Base-by-base conservation (phyloP, 1,140 invertebrate genomes). In the Stegodyphus mimosarum region DNA sequence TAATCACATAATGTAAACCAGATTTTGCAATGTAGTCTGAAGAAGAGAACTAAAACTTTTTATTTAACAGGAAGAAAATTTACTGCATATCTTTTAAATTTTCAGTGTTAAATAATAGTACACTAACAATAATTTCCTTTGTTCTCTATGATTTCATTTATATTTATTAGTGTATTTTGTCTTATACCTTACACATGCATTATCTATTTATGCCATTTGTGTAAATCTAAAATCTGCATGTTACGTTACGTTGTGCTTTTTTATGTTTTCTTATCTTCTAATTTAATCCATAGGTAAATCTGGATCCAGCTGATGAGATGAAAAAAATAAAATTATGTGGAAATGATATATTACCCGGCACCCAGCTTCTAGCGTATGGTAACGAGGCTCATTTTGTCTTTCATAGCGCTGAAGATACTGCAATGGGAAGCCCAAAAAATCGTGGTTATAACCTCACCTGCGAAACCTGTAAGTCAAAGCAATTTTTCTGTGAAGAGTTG, bases 331-430 rank as follows among this genome's bases (percentile, higher is more conserved):
- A 80, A 11, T 49, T 88, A 7, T 87, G 87, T 52, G 81, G 67
- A 0, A 64, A 74, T 18, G 77, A 88, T 67, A 6, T 87, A 9
- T 33, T 81, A 17, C 18, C 55, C 48, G 87, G 86, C 4, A 83
- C 83, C 10, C 87, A 88, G 66, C 64, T 84, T 11, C 73, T 87
- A 75, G 53, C 86, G 6, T 87, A 84, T 52, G 80, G 72, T 52
- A 78, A 78, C 76, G 80, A 78, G 13, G 72, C 69, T 33, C 71
- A 73, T 6, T 60, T 87, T 11, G 18, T 64, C 15, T 87, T 86
- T 50, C 67, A 72, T 18, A 52, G 66, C 13, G 15, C 9, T 15
- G 6, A 72, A 64, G n/a, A 7, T 33, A 49, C 67, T 49, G 18
- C 52, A 11, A 71, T 64, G 67, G 74, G 13, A 53, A 86, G 69